phyloP scores from a whole-genome alignment of 2,888 invertebrate species.

The Eumacrocentrus americanus region DNA sequence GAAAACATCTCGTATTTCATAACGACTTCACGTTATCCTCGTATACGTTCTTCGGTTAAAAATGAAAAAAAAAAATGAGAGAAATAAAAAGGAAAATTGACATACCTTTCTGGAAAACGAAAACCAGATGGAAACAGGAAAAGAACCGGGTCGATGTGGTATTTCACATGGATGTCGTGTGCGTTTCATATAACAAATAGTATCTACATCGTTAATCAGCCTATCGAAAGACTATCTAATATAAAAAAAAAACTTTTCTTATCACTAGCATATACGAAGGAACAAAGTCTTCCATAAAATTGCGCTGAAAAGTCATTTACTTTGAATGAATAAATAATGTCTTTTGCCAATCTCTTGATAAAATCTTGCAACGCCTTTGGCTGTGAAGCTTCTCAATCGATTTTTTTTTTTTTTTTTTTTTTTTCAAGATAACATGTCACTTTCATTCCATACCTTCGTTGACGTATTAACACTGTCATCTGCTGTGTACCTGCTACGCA shows the following conservation, averaged over 20 bases:
- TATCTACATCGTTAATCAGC: constrained; percentile 5
- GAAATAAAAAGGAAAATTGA: constrained; percentile 8
- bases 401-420: no score
- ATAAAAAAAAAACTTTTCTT: constrained; percentile 14
- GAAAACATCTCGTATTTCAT: constrained; percentile 8
- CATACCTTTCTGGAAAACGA: neutral
- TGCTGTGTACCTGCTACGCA: neutral
- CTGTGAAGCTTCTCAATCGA: constrained; percentile 11
- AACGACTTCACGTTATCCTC: constrained; percentile 12
- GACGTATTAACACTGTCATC: neutral
- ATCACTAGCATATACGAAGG: constrained; percentile 6
- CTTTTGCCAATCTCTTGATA: neutral
- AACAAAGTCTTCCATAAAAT: constrained; percentile 1
- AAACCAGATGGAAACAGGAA: neutral
- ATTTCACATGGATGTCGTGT: no score
- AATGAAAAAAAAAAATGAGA: constrained; percentile 10
- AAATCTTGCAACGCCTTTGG: constrained; percentile 10
- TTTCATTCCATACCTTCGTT: neutral
- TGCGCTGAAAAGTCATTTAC: constrained; percentile 10
- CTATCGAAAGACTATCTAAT: neutral
- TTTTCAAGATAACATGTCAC: constrained; percentile 2
- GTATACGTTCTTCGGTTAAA: constrained; percentile 3
- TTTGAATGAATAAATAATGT: constrained; percentile 5
- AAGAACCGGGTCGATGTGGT: neutral
- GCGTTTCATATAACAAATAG: neutral